Conservation (phyloP, 2,113 vertebrate species). For the Rhinogobius similis region DNA sequence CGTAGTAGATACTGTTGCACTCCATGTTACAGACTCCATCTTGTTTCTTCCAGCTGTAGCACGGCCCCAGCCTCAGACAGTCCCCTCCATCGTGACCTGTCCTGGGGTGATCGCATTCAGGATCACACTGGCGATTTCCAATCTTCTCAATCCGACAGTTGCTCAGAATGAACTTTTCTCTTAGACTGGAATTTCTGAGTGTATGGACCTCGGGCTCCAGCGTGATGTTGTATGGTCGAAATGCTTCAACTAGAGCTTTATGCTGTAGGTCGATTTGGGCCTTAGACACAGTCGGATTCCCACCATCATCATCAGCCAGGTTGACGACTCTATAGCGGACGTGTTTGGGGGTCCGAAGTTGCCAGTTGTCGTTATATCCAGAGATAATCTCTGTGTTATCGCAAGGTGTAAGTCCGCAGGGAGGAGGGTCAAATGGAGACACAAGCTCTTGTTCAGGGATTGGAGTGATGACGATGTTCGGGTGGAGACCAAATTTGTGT, state of each 20-base stretch:
- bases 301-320: constrained; percentile 78
- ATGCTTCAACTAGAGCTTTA: constrained; percentile 80
- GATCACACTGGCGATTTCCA: constrained; percentile 92
- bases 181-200: constrained; percentile 85
- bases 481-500: constrained; percentile 79
- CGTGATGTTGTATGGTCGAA: constrained; percentile 89
- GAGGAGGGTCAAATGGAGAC: constrained; percentile 79
- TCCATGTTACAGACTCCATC: constrained; percentile 88
- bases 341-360: constrained; percentile 81
- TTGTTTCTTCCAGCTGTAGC: constrained; percentile 89
- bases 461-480: constrained; percentile 73
- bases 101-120: constrained; percentile 90
- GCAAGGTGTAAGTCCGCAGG: constrained; percentile 87
- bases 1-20: constrained; percentile 92
- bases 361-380: constrained; percentile 87
- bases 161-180: constrained; percentile 83
- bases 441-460: constrained; percentile 71
- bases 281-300: constrained; percentile 80
- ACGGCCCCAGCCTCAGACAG: constrained; percentile 84
- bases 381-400: constrained; percentile 88
- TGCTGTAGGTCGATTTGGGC: constrained; percentile 87
- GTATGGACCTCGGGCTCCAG: constrained; percentile 83
- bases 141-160: constrained; percentile 93
- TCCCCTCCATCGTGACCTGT: constrained; percentile 93
- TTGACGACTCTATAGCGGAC: constrained; percentile 90